Evolutionary conservation across 2,113 vertebrate species (phyloP).

Genomic region (Anhinga rufa): DNA sequence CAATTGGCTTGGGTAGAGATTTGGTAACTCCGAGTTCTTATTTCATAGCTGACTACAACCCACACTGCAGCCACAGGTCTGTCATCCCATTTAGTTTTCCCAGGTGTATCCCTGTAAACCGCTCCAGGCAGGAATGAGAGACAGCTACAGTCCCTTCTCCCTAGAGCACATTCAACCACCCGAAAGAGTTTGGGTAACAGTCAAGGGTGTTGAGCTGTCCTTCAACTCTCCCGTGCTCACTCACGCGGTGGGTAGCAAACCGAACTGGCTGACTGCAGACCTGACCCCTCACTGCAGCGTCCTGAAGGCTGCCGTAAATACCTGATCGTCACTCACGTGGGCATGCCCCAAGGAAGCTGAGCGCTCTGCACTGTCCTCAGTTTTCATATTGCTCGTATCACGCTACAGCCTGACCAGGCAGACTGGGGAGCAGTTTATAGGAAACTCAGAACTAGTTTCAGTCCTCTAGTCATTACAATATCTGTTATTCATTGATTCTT

Average conservation of each 20-base stretch:
- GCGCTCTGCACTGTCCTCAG: not conserved
- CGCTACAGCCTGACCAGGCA: not conserved
- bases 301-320: not conserved
- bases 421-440: not conserved
- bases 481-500: not conserved
- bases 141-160: not conserved
- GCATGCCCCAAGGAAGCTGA: not conserved
- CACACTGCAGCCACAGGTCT: not conserved
- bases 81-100: not conserved
- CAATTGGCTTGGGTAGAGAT: not conserved
- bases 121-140: not conserved
- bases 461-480: not conserved
- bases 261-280: not conserved
- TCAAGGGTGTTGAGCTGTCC: not conserved
- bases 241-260: not conserved
- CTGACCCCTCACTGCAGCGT: not conserved
- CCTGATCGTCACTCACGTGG: accelerated
- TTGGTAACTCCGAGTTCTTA: not conserved
- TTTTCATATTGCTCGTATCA: accelerated
- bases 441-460: not conserved
- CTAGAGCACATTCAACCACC: not conserved
- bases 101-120: not conserved
- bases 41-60: not conserved
- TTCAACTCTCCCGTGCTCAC: not conserved
- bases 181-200: not conserved